Evolutionary conservation across 2,113 vertebrate genomes (phyloP).

Genomic region (Herpailurus yagouaroundi): DNA sequence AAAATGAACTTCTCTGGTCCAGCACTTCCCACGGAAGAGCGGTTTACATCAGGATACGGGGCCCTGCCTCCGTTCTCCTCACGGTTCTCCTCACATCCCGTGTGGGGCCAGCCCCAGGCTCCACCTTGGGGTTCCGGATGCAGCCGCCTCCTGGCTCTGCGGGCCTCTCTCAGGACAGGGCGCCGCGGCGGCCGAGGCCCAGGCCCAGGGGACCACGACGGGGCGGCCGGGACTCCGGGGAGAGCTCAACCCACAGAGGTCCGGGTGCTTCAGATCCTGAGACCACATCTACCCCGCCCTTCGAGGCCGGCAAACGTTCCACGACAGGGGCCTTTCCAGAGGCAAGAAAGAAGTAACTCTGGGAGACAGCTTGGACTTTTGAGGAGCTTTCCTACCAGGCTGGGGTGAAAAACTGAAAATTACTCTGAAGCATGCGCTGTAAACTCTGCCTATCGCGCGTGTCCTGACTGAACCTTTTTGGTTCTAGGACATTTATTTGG

Average conservation of each 20-base stretch:
- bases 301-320: rapidly evolving
- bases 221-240: rapidly evolving
- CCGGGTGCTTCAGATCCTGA: rapidly evolving
- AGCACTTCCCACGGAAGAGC: rapidly evolving
- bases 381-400: not conserved
- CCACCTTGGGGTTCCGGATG: not conserved
- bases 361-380: not conserved
- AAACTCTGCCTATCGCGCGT: rapidly evolving
- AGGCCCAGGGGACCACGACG: no score
- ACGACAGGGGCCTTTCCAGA: rapidly evolving
- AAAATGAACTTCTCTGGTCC: not conserved
- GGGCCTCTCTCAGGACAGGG: no score
- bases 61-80: not conserved
- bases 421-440: rapidly evolving
- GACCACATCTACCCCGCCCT: rapidly evolving
- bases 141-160: no score
- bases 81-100: not conserved
- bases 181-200: rapidly evolving
- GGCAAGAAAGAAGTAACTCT: not conserved
- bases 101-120: not conserved
- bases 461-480: not conserved
- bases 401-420: rapidly evolving
- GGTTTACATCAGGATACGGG: rapidly evolving
- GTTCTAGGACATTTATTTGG: not conserved
- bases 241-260: not conserved